Evolutionary conservation across 2,797 vertebrate genomes (phyloP).

Genomic region (Coreius guichenoti): DNA sequence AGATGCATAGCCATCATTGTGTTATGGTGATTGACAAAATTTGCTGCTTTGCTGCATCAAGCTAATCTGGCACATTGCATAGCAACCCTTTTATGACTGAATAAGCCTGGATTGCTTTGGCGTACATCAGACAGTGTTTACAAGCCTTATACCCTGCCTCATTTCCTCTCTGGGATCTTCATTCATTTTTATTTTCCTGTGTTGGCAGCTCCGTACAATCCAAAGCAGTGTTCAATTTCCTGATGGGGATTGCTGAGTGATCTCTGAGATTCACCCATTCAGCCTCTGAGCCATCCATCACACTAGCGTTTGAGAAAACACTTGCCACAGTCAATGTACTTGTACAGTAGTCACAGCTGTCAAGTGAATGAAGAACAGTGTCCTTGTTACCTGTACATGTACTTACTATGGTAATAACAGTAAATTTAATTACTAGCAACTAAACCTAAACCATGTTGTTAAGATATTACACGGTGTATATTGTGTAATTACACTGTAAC

Average conservation of each 20-base stretch:
- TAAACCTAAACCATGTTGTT: not conserved
- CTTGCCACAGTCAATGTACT: conserved; percentile 9
- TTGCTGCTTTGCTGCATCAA: not conserved
- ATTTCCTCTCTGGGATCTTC: conserved; percentile 48
- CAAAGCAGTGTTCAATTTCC: conserved; percentile 49
- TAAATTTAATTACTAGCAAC: not conserved
- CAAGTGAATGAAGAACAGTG: conserved; percentile 4
- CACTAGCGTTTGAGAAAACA: not conserved
- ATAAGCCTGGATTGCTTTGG: conserved; percentile 48
- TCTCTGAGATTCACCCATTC: conserved; percentile 40
- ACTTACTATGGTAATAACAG: not conserved
- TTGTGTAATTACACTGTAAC: not conserved
- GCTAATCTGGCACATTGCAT: conserved; percentile 25
- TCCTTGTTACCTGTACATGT: not conserved
- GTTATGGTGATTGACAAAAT: conserved; percentile 17
- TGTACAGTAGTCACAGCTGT: not conserved
- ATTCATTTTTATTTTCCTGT: conserved; percentile 52
- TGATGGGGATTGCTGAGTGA: conserved; percentile 38
- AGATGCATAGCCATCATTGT: conserved; percentile 11
- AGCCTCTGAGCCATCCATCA: conserved; percentile 48
- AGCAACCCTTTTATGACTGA: conserved; percentile 29
- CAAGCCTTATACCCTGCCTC: conserved; percentile 31
- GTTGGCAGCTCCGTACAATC: conserved; percentile 34
- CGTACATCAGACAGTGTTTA: conserved; percentile 29
- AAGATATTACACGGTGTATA: not conserved